These are phyloP conservation scores for Scelioninae gen. 2 DNA, from an alignment of 2,888 invertebrate genomes.

Conservation along the genomic window DNA sequence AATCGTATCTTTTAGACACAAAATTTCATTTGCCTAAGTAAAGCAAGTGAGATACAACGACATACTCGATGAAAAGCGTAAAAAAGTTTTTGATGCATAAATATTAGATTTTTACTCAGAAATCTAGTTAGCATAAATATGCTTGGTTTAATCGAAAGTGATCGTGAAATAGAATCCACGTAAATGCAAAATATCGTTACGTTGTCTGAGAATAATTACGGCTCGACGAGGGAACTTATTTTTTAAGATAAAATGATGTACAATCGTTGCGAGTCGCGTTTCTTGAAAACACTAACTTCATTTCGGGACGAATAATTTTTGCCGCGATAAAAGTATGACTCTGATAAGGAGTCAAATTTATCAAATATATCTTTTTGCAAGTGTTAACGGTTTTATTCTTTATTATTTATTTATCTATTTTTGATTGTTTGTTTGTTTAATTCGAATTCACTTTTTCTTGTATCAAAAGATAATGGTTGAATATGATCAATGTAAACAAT, in stretches of 20 bases:
- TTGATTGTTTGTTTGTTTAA: too few relatives aligned
- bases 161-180: constrained; percentile 2
- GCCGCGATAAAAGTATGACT: constrained; percentile 18
- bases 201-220: constrained; percentile 4
- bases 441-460: constrained; percentile 2
- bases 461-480: too few relatives aligned
- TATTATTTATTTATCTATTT: too few relatives aligned
- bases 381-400: constrained; percentile 30
- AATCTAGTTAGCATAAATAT: not conserved
- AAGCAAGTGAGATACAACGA: too few relatives aligned
- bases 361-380: constrained; percentile 31
- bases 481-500: too few relatives aligned
- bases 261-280: constrained; percentile 1
- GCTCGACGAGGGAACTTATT: not conserved
- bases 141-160: constrained; percentile 1
- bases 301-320: constrained; percentile 19
- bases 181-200: constrained; percentile 3
- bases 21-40: too few relatives aligned
- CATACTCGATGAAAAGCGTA: too few relatives aligned
- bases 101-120: not conserved
- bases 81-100: too few relatives aligned
- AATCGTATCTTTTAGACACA: too few relatives aligned
- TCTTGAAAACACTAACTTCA: constrained; percentile 7
- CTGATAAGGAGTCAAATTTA: constrained; percentile 42
- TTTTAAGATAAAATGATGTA: constrained; percentile 34